Conservation (phyloP, 2,797 vertebrate genomes). For the Clarias laeviceps region DNA sequence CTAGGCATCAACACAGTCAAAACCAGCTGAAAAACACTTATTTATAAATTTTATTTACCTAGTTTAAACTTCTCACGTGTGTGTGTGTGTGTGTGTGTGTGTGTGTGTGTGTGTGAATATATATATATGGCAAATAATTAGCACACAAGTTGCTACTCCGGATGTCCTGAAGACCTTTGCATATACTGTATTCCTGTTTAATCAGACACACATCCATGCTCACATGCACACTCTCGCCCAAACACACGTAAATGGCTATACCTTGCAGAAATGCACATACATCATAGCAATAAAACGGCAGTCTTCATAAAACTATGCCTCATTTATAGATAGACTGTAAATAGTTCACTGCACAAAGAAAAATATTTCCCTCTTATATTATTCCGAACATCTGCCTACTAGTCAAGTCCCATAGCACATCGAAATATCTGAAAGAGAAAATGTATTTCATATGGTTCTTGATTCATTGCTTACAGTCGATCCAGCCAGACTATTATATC, state of each 20-base stretch:
- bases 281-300: conserved; percentile 56
- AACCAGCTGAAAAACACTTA: conserved; percentile 29
- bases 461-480: conserved; percentile 13
- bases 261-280: conserved; percentile 55
- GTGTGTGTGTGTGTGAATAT: too few relatives aligned
- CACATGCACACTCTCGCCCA: conserved; percentile 24
- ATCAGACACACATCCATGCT: conserved; percentile 1
- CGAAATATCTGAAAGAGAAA: conserved; percentile 34
- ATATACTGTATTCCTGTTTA: conserved; percentile 23
- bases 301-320: conserved; percentile 59
- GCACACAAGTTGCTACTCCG: conserved; percentile 25
- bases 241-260: conserved; percentile 40
- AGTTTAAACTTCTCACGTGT: conserved; percentile 30
- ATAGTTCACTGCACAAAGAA: conserved; percentile 58
- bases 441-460: conserved; percentile 28
- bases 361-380: conserved; percentile 56
- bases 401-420: conserved; percentile 34
- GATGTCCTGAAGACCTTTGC: conserved; percentile 31
- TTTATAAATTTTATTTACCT: conserved; percentile 29
- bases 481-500: conserved; percentile 15
- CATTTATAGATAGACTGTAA: conserved; percentile 55
- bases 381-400: conserved; percentile 54
- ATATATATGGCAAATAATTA: conserved; percentile 39
- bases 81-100: too few relatives aligned
- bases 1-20: conserved; percentile 11